Evolutionary conservation across 2,797 vertebrate species (phyloP), one percentile per base, ranked within the genome.

Genomic region (Eulemur rubriventer): DNA sequence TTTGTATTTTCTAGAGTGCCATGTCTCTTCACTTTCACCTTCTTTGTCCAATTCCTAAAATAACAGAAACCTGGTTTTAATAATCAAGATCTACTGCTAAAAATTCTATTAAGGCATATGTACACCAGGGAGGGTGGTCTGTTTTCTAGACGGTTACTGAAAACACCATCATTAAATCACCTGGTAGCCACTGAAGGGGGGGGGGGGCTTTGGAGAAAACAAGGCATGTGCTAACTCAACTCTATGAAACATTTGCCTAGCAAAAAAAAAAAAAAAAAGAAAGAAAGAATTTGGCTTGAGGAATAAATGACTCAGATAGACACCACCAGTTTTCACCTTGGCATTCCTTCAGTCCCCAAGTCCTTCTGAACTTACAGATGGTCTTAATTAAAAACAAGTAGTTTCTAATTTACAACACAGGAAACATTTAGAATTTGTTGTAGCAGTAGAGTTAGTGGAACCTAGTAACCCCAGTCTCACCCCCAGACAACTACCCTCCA

Each of bases 401-500:
- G 88, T 96, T 98, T 96, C 93, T 98, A 98, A 98, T 98, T 98
- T 98, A 98, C 93, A 98, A 86, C 91, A 96, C 84, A 98, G 97
- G 94, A 98, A 97, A 98, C 81, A 92, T 92, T 98, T 92, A 95
- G 70, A 94, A 98, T 97, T 96, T 98, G 84, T 94, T 98, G 96
- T 55, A 97, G 95, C 97, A 98, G 96, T 4, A 95, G 46, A 90
- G 94, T 97, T 98, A 98, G 97, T 96, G 96, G 97, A 98, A 97
- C 81, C 89, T 90, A 96, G 13, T 95, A 98, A 98, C 95, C 97
- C 89, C 75, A 70, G 85, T 95, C 97, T 98, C 65, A 73, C 85
- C 80, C 94, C 50, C 75, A 90, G 82, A 96, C 78, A 98, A 73
- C 87, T 92, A 97, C 78, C 72, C 70, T 96, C 86, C 89, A 75